Evolutionary conservation across 1,140 invertebrate genomes (phyloP).

Genomic region (Aplysia californica): DNA sequence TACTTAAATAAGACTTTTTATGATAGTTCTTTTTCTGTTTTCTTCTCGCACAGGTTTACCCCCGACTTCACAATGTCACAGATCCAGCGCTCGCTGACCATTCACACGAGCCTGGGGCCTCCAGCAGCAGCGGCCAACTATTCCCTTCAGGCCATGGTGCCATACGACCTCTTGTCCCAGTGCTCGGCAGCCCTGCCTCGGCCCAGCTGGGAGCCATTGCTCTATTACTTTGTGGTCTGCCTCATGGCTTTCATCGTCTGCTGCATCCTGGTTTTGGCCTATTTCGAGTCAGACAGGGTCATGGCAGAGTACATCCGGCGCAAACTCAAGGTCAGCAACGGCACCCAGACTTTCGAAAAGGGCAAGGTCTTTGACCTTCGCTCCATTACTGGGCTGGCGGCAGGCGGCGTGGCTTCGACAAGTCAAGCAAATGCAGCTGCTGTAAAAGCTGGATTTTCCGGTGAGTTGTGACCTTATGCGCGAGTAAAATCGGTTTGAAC

Average conservation of each 20-base stretch:
- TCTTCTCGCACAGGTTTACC: constrained; percentile 85
- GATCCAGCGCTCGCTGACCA: constrained; percentile 75
- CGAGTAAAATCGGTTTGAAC: no score
- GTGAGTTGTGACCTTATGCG: no score
- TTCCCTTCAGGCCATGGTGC: constrained; percentile 83
- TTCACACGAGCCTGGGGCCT: constrained; percentile 71
- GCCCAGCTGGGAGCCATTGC: constrained; percentile 82
- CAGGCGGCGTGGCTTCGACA: background rate
- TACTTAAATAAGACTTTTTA: constrained; percentile 35
- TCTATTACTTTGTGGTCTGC: constrained; percentile 78
- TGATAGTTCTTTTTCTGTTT: no score
- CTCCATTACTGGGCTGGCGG: constrained; percentile 47
- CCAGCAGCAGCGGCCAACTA: constrained; percentile 74
- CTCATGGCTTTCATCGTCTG: constrained; percentile 77
- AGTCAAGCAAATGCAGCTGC: background rate
- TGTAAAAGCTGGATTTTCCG: background rate
- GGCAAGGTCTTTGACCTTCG: constrained; percentile 66
- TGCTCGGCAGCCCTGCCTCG: constrained; percentile 81
- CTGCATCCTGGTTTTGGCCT: constrained; percentile 77
- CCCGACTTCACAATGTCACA: constrained; percentile 91
- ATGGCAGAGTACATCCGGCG: constrained; percentile 62
- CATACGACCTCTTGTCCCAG: constrained; percentile 78
- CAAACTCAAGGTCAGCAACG: constrained; percentile 49
- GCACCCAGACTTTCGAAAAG: constrained; percentile 56
- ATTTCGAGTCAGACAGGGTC: constrained; percentile 80